Evolutionary conservation across 2,888 invertebrate genomes (phyloP).

Genomic region (Thera britannica): DNA sequence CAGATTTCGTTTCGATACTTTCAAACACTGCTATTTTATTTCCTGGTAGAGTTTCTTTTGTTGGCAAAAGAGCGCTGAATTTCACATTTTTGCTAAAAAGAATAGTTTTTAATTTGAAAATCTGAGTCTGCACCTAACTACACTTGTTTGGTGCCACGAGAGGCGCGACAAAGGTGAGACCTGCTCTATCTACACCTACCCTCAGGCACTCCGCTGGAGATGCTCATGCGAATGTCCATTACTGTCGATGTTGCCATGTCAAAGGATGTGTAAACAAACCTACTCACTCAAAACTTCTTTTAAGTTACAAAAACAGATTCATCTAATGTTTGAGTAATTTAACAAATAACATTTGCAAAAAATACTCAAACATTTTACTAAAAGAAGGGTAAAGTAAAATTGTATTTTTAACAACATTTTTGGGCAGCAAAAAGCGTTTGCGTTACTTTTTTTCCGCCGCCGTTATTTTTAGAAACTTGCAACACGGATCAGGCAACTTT

Average conservation of each 20-base stretch:
- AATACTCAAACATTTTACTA: not conserved
- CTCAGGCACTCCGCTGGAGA: constrained; percentile 53
- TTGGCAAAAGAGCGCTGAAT: not conserved
- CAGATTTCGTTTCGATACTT: constrained; percentile 5
- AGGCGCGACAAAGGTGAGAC: constrained; percentile 62
- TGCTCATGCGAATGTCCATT: constrained; percentile 63
- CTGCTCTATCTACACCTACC: constrained; percentile 67
- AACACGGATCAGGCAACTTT: constrained; percentile 51
- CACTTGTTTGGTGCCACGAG: constrained; percentile 51
- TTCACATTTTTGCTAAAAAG: constrained; percentile 34
- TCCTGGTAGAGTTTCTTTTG: not conserved
- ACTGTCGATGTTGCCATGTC: constrained; percentile 45
- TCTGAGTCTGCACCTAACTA: constrained; percentile 43
- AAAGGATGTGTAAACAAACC: constrained; percentile 32
- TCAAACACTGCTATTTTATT: not conserved
- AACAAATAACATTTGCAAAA: not conserved
- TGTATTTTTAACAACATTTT: constrained; percentile 9
- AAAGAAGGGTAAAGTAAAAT: constrained; percentile 12
- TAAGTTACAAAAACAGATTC: not conserved
- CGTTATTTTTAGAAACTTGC: constrained; percentile 33
- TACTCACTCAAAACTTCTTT: constrained; percentile 4
- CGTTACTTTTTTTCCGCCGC: constrained; percentile 29
- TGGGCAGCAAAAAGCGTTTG: constrained; percentile 27
- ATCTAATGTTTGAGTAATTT: not conserved
- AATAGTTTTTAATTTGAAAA: constrained; percentile 50